Evolutionary conservation across 2,797 vertebrate genomes (phyloP).

Genomic region (Pempheris klunzingeri): DNA sequence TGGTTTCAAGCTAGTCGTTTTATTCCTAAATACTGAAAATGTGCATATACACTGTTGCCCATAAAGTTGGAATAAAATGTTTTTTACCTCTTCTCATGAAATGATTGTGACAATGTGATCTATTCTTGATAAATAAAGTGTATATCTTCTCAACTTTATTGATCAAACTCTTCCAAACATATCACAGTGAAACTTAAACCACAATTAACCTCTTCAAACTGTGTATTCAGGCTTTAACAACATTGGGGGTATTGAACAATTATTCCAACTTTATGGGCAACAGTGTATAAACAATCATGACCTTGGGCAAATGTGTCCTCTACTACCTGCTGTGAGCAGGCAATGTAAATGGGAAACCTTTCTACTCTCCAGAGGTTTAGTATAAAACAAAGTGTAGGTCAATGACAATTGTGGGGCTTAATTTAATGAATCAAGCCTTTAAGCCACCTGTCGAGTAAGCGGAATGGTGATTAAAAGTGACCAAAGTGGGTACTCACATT

Average conservation of each 20-base stretch:
- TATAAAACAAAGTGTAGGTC: background rate
- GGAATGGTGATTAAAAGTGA: background rate
- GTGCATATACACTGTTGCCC: too few species aligned
- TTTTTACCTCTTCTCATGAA: too few species aligned
- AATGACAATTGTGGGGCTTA: background rate
- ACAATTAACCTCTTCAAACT: too few species aligned
- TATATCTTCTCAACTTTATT: too few species aligned
- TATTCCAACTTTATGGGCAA: too few species aligned
- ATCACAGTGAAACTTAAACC: too few species aligned
- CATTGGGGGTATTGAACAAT: too few species aligned
- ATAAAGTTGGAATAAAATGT: too few species aligned
- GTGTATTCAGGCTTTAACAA: too few species aligned
- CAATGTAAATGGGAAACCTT: background rate
- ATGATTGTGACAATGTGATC: too few species aligned
- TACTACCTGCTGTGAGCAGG: background rate
- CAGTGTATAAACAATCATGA: background rate
- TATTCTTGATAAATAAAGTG: too few species aligned
- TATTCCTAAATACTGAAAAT: background rate
- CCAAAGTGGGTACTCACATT: conserved; percentile 84
- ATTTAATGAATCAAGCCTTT: background rate
- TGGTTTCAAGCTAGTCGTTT: background rate
- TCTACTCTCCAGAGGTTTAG: background rate
- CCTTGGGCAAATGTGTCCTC: background rate
- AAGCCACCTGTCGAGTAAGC: background rate
- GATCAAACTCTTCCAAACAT: too few species aligned